Conservation (phyloP, 2,113 vertebrate genomes). For the Amazona vittata region DNA sequence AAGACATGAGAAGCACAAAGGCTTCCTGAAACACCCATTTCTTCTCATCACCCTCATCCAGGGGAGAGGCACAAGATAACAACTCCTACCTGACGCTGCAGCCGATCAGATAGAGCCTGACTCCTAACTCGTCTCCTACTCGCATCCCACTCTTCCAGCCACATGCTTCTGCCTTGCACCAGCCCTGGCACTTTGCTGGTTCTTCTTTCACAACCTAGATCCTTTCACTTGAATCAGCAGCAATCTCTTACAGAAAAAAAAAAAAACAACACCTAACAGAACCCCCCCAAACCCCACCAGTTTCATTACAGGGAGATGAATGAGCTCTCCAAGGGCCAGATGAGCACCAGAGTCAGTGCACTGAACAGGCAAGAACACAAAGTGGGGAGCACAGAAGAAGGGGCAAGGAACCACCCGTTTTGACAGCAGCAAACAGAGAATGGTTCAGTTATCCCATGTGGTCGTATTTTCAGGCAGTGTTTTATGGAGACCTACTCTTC, state of each 20-base stretch:
- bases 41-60: neutral
- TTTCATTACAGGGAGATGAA: neutral
- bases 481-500: neutral
- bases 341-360: rapidly evolving
- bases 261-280: neutral
- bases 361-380: neutral
- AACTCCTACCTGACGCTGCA: neutral
- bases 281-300: neutral
- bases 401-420: neutral
- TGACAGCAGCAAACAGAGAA: neutral
- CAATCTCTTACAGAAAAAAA: neutral
- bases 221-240: neutral
- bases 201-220: neutral
- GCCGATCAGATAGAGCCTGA: rapidly evolving
- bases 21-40: neutral
- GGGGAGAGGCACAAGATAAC: neutral
- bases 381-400: rapidly evolving
- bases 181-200: neutral
- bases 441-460: neutral
- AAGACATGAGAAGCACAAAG: rapidly evolving
- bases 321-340: neutral
- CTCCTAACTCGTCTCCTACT: neutral
- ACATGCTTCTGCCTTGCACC: neutral
- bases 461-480: neutral
- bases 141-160: neutral